Percentiles rank a stretch among this genome's conserved stretches.
These are phyloP conservation scores for Corythaixoides concolor DNA, from an alignment of 2,113 vertebrate species.

Conservation along the genomic window DNA sequence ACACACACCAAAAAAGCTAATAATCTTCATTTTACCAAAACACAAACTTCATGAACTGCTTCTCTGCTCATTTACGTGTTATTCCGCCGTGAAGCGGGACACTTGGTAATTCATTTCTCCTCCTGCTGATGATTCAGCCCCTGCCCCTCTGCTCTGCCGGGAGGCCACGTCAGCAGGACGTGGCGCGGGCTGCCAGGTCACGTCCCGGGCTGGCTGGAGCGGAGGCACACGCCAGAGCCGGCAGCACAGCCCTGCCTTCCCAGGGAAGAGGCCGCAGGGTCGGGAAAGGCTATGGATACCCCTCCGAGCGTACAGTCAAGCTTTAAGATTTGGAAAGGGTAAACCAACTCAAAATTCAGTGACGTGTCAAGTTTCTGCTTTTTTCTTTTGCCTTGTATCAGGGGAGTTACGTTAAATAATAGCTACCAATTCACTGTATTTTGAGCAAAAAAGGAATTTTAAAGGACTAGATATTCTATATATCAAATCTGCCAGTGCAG, in stretches of 20 bases:
- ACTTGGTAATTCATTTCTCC: not conserved
- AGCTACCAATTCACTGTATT: not conserved
- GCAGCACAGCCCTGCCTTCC: constrained; percentile 17
- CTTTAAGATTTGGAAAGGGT: constrained; percentile 44
- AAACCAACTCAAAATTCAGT: constrained; percentile 57
- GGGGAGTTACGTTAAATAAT: not conserved
- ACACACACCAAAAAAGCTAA: not conserved
- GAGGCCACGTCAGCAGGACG: constrained; percentile 82
- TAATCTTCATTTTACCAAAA: not conserved
- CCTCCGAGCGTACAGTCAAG: not conserved
- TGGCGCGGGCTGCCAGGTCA: constrained; percentile 72
- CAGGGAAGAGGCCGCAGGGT: not conserved
- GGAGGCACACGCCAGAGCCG: not conserved
- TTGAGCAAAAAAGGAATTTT: not conserved
- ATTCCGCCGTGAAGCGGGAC: not conserved
- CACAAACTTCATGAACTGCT: not conserved
- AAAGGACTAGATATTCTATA: not conserved
- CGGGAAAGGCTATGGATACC: not conserved
- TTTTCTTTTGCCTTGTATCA: not conserved
- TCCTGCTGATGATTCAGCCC: constrained; percentile 50
- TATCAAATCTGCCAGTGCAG: not conserved
- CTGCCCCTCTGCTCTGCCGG: not conserved
- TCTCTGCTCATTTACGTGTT: not conserved
- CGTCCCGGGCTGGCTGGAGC: constrained; percentile 72
- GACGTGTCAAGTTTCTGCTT: not conserved